Evolutionary conservation across 2,797 vertebrate genomes (phyloP), one percentile per base, ranked within the genome.

Genomic region (Melanogrammus aeglefinus): DNA sequence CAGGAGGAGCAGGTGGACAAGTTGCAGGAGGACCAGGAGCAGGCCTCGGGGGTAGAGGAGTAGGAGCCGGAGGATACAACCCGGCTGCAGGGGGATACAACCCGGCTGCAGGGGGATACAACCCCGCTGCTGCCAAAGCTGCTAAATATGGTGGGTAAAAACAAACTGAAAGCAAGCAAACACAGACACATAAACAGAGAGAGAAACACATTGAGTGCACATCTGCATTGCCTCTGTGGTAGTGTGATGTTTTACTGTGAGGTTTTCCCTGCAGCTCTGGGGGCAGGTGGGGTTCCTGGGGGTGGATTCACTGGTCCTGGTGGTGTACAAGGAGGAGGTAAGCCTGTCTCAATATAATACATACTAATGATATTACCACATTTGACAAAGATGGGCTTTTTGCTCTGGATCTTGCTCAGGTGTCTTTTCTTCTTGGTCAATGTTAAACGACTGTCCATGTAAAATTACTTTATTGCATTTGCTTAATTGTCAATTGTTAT

Each of bases 71-170:
- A 51, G 24, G 76, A 18, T 0, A 35, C 63, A 33, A 33, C 31
- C 31, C 31, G 0, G 31, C 31, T 3, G 31, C 2, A 2, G 31
- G 81, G 41, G 24, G 76, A 14, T 0, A 35, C 63, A 66, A 66
- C 21, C 80, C 83, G 75, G 80, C 79, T 63, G 77, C 72, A 81
- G 84, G 81, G 41, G 24, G 76, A 21, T 0, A 35, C 63, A 69
- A 69, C 21, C 80, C 83, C 75, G 80, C 79, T 63, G 77, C 72
- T 2, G 77, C 72, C n/a, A 78, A 78, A 39, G 72, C 77, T 74
- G 73, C 78, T 76, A 79, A 80, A 80, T 80, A 80, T 47, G 75
- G 79, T 80, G 66, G 29, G 1, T 44, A 24, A 27, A 24, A 47
- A 74, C 36, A 18, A n/a, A n/a, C 29, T 6, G 33, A 27, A 47